These are phyloP conservation scores for Sebastes schlegelii DNA, from an alignment of 2,113 vertebrate genomes.

Conservation along the genomic window DNA sequence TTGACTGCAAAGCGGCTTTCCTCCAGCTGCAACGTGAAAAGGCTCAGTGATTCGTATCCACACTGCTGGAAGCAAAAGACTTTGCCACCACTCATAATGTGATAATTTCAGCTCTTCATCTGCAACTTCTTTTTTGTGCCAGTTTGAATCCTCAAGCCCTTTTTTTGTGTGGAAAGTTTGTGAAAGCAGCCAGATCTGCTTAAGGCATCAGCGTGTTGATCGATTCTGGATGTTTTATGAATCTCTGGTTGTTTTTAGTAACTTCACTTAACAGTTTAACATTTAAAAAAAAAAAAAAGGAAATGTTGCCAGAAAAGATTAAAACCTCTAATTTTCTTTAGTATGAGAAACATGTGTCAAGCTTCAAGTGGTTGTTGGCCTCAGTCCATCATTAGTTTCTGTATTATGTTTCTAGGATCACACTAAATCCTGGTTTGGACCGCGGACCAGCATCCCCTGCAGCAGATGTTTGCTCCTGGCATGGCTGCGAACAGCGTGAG, in stretches of 20 bases:
- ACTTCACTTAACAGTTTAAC: background rate
- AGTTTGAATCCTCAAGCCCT: constrained; percentile 21
- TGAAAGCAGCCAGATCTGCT: constrained; percentile 28
- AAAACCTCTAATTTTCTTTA: constrained; percentile 21
- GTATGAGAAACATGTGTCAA: constrained; percentile 39
- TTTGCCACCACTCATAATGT: constrained; percentile 49
- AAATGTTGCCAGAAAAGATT: constrained; percentile 14
- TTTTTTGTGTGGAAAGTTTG: constrained; percentile 34
- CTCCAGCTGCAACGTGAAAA: background rate
- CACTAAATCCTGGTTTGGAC: constrained; percentile 65
- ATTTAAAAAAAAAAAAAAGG: background rate
- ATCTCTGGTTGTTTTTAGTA: constrained; percentile 11
- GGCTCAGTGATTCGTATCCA: background rate
- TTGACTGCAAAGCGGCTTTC: background rate
- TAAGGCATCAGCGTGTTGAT: constrained; percentile 43
- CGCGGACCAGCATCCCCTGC: constrained; percentile 49
- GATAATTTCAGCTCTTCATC: constrained; percentile 58
- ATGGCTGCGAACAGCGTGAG: constrained; percentile 45
- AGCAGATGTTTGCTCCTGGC: constrained; percentile 74
- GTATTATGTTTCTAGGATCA: constrained; percentile 75
- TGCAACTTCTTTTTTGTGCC: constrained; percentile 27
- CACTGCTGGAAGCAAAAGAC: constrained; percentile 18
- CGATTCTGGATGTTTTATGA: constrained; percentile 11
- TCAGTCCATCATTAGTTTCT: constrained; percentile 69
- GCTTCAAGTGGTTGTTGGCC: constrained; percentile 38